phyloP scores from a whole-genome alignment of 1,140 invertebrate species.

The Aleiodes sp. region DNA sequence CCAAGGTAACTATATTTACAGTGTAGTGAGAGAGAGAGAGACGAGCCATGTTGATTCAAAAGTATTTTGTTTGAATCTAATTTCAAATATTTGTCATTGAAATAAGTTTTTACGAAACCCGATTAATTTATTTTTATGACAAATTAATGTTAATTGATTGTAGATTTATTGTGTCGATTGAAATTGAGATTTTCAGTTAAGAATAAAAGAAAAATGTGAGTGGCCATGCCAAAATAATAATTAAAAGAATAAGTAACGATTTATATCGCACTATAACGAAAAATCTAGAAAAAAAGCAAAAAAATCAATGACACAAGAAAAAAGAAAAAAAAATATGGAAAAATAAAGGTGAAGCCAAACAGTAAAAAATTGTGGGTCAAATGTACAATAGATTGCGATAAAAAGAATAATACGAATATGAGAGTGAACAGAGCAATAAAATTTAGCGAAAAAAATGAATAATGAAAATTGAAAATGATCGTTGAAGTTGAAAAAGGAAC shows the following conservation, averaged over 20 bases:
- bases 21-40: not conserved
- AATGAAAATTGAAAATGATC: not conserved
- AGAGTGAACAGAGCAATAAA: conserved; percentile 34
- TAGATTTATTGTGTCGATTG: not conserved
- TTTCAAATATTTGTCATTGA: too few relatives aligned
- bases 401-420: conserved; percentile 49
- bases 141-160: not conserved
- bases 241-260: not conserved
- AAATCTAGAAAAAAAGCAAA: not conserved
- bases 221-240: conserved; percentile 15
- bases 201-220: not conserved
- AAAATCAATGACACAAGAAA: too few relatives aligned
- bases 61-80: too few relatives aligned
- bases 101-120: too few relatives aligned
- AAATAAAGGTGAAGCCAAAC: too few relatives aligned
- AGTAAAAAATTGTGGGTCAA: conserved; percentile 53
- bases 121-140: not conserved
- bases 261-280: not conserved
- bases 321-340: too few relatives aligned
- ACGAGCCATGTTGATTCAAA: not conserved
- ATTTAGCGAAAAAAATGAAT: not conserved
- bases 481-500: not conserved
- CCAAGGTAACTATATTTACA: not conserved
- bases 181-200: not conserved
- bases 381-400: conserved; percentile 65